Conservation (phyloP, 1,140 invertebrate species). For the Branchinecta lindahli region DNA sequence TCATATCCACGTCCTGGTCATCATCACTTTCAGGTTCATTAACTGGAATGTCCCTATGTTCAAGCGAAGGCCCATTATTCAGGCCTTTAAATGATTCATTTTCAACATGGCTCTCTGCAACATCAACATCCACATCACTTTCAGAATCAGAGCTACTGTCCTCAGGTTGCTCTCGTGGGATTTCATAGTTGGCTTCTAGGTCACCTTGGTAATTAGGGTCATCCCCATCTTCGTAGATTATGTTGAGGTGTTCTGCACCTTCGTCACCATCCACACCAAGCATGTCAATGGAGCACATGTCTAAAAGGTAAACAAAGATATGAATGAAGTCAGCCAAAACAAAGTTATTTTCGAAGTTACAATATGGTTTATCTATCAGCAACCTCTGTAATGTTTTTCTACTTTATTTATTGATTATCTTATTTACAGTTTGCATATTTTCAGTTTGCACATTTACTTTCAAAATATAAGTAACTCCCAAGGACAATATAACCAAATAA, state of each 20-base stretch:
- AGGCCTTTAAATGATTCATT: too few relatives aligned
- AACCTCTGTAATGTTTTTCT: too few relatives aligned
- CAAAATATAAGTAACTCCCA: too few relatives aligned
- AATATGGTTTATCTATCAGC: too few relatives aligned
- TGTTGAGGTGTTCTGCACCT: not conserved
- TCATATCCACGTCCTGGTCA: not conserved
- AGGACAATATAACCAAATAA: too few relatives aligned
- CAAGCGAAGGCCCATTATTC: not conserved
- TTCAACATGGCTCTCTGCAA: not conserved
- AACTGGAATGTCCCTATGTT: not conserved
- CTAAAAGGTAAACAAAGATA: not conserved
- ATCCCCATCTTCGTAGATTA: not conserved
- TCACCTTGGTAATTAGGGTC: not conserved
- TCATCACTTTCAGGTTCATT: not conserved
- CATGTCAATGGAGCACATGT: conserved; percentile 3
- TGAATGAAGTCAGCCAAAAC: too few relatives aligned
- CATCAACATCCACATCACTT: not conserved
- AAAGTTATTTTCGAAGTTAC: too few relatives aligned
- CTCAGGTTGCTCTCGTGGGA: not conserved
- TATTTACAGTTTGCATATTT: too few relatives aligned
- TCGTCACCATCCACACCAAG: not conserved
- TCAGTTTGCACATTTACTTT: too few relatives aligned
- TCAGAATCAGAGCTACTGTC: not conserved
- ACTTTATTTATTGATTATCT: too few relatives aligned
- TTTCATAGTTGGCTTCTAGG: not conserved